phyloP scores from a whole-genome alignment of 2,888 invertebrate species.

The Polydrusus cervinus region DNA sequence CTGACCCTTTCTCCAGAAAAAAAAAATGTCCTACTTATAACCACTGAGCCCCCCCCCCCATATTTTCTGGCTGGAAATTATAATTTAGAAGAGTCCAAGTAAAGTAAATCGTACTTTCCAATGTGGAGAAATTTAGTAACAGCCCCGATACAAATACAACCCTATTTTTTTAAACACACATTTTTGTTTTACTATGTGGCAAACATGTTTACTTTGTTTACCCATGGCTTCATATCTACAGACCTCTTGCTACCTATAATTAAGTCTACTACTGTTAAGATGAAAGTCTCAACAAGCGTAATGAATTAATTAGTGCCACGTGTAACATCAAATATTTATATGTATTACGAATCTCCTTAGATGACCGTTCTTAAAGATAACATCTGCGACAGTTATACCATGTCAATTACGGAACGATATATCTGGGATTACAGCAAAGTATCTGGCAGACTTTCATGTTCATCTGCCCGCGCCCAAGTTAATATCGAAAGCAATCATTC shows the following conservation, averaged over 20 bases:
- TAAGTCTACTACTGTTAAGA: not conserved
- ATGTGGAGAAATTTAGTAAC: no score
- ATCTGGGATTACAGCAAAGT: conserved; percentile 41
- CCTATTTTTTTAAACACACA: no score
- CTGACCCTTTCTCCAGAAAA: no score
- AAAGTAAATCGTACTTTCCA: no score
- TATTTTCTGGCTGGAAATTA: no score
- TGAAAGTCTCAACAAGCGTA: conserved; percentile 32
- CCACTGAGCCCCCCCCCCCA: no score
- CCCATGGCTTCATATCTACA: no score
- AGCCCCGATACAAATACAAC: no score
- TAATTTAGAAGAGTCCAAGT: no score
- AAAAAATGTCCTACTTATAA: no score
- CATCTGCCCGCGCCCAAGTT: conserved; percentile 38
- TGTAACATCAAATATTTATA: conserved; percentile 63
- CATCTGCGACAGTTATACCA: conserved; percentile 61
- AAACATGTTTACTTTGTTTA: no score
- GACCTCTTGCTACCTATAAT: no score
- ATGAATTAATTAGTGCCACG: conserved; percentile 60
- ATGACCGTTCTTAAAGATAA: conserved; percentile 60
- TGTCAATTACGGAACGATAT: conserved; percentile 60
- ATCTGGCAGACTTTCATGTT: conserved; percentile 46
- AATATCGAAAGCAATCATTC: conserved; percentile 50
- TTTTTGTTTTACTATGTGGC: not conserved
- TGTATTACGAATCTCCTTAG: conserved; percentile 61